Conservation (phyloP, 2,113 vertebrate species). For the Trichechus manatus region DNA sequence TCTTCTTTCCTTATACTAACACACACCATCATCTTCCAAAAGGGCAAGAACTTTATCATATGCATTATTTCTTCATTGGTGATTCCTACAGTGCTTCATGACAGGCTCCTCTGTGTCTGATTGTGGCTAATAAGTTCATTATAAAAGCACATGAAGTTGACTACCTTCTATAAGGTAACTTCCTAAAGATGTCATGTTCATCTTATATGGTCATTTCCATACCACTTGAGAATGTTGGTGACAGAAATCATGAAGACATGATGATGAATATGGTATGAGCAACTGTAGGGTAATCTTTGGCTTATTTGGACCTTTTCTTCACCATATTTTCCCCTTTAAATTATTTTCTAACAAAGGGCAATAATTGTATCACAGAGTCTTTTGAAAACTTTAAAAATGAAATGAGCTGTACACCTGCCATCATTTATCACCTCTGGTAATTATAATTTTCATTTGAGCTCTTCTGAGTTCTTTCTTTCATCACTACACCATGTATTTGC, state of each 20-base stretch:
- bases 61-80: neutral
- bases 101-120: neutral
- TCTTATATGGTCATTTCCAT: neutral
- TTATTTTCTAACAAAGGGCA: conserved; percentile 3
- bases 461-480: neutral
- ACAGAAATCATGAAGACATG: neutral
- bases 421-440: neutral
- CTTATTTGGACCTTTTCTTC: neutral
- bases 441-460: neutral
- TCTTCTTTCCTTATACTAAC: neutral
- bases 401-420: neutral
- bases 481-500: neutral
- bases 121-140: neutral
- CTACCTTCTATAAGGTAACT: neutral
- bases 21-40: neutral
- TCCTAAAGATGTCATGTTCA: neutral
- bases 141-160: neutral
- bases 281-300: neutral
- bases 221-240: neutral
- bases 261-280: neutral
- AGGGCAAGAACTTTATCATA: neutral
- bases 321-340: neutral
- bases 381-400: neutral
- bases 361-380: neutral
- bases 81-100: neutral